Base-by-base conservation (phyloP, 2,888 invertebrate genomes). In the Drosophila diplacantha region DNA sequence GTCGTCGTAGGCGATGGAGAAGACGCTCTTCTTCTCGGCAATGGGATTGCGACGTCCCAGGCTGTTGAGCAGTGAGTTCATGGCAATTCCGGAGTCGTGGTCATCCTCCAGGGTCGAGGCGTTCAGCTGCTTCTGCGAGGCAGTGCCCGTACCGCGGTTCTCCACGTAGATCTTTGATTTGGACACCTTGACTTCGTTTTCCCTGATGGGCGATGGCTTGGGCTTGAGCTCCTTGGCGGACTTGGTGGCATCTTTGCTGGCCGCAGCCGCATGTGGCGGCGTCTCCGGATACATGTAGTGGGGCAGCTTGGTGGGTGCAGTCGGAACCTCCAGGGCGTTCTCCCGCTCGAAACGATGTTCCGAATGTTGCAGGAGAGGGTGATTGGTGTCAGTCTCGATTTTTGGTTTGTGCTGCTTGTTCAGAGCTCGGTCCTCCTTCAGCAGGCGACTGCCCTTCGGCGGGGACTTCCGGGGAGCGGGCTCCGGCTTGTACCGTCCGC, bases 1-100 rank as follows among this genome's bases (percentile, higher is more conserved):
- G 83, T 96, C 96, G 83, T 95, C 95, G 85, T 96, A 97, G 1
- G 96, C 96, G 73, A 97, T 97, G 8, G 96, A 96, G 84, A 97
- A 97, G 29, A 97, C 93, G 85, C 96, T 96, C 85, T 96, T 96
- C 89, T 96, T 97, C 82, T 96, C 96, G 5, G 93, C 92, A 65
- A 93, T 93, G 18, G 92, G 91, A 78, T 93, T 90, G 67, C 92
- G 89, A 67, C 91, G 91, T 9, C 91, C 90, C 80, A 91, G 90
- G 64, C 90, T 90, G 46, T 90, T 89, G 62, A 91, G 89, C 18
- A 89, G 60, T 0, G 91, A 91, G 51, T 93, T 92, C 90, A 95
- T 92, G 8, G 93, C 93, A 71, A 94, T 94, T 0, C 94, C 94
- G 1, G 95, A 93, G 85, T 95, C 95, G 34, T 90, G 90, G 81